A percentile compares a stretch with the other conserved stretches of the same genome.
Conservation (phyloP, 53 echinoderm and acorn worm genomes). For the Temnopleurus reevesii region DNA sequence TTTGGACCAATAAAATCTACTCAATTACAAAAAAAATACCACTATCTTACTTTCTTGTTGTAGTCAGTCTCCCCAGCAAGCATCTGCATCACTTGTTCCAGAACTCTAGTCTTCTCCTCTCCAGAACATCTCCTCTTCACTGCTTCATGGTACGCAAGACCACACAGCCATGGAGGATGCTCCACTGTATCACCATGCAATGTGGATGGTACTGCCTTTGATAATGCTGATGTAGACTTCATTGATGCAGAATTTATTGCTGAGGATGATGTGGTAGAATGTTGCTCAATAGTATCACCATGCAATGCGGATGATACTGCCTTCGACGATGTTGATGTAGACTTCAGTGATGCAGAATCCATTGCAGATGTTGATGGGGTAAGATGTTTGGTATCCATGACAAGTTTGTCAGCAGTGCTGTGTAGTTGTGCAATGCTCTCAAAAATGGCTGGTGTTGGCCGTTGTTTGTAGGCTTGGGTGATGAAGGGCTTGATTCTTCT, state of each 20-base stretch:
- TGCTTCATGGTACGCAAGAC: background rate
- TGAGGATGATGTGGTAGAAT: background rate
- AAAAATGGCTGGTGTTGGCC: background rate
- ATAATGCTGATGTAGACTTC: background rate
- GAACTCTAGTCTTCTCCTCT: background rate
- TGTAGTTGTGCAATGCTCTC: background rate
- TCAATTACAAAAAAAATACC: background rate
- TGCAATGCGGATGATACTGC: background rate
- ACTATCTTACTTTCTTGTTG: background rate
- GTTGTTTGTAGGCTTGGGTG: background rate
- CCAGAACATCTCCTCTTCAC: background rate
- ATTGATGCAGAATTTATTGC: background rate
- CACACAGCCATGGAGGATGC: conserved; percentile 49
- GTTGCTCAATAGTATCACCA: conserved; percentile 1
- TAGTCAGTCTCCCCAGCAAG: background rate
- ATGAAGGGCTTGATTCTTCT: conserved; percentile 13
- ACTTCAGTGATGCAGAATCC: background rate
- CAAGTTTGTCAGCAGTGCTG: background rate
- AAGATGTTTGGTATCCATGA: background rate
- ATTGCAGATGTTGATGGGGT: background rate
- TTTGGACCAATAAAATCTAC: too few species aligned
- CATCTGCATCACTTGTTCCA: conserved; percentile 5
- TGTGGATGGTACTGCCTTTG: background rate
- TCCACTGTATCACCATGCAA: background rate
- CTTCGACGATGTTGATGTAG: background rate